Conservation (phyloP, 2,888 invertebrate species). For the Eupithecia inturbata region DNA sequence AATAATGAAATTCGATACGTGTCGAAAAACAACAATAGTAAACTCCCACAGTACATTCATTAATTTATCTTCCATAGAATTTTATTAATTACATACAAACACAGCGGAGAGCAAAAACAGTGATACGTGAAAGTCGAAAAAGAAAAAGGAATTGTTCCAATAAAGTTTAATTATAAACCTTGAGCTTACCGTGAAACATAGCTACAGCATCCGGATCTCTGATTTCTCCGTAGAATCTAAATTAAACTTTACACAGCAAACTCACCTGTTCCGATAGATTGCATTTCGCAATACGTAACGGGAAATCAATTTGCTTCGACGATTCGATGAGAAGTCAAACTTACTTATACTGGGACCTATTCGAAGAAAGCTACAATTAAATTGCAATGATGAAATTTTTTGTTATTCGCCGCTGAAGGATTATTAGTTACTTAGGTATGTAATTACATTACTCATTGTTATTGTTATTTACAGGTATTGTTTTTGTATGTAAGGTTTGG, state of each 20-base stretch:
- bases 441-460: too few relatives aligned
- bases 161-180: not conserved
- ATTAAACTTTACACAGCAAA: constrained; percentile 34
- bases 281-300: constrained; percentile 64
- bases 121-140: constrained; percentile 1
- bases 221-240: constrained; percentile 17
- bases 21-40: not conserved
- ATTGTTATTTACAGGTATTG: too few relatives aligned
- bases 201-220: not conserved
- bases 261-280: constrained; percentile 43
- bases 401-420: too few relatives aligned
- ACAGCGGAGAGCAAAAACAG: not conserved
- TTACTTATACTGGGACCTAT: constrained; percentile 16
- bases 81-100: not conserved
- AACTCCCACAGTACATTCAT: not conserved
- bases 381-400: not conserved
- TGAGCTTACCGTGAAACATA: not conserved
- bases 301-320: constrained; percentile 72
- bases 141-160: not conserved
- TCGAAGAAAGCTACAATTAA: constrained; percentile 14
- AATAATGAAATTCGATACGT: too few relatives aligned
- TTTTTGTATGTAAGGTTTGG: too few relatives aligned
- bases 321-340: constrained; percentile 57
- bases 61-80: not conserved
- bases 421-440: too few relatives aligned